A percentile compares a stretch with the other conserved stretches of the same genome.
Evolutionary conservation across 2,797 vertebrate genomes (phyloP).

Genomic region (Amblyopsis hoosieri): DNA sequence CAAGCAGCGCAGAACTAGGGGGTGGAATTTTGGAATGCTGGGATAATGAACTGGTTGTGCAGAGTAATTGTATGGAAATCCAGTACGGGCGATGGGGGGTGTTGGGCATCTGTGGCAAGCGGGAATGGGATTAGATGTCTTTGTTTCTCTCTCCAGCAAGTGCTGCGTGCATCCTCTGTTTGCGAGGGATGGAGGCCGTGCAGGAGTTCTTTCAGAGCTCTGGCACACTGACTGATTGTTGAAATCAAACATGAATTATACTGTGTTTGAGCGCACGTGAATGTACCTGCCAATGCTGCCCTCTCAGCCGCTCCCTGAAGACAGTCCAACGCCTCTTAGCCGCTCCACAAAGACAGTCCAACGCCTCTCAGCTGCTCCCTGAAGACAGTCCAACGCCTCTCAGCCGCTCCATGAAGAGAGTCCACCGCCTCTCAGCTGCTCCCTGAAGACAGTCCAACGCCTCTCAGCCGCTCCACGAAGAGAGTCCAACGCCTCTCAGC

Average conservation of each 20-base stretch:
- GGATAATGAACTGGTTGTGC: constrained; percentile 43
- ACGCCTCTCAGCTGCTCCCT: no score
- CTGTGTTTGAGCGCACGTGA: constrained; percentile 56
- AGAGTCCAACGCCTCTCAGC: no score
- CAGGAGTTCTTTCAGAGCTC: constrained; percentile 47
- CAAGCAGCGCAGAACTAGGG: constrained; percentile 26
- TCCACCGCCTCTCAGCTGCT: no score
- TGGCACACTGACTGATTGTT: constrained; percentile 54
- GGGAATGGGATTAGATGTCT: constrained; percentile 52
- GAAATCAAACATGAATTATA: constrained; percentile 73
- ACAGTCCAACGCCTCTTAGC: constrained; percentile 3
- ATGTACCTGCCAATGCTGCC: constrained; percentile 5
- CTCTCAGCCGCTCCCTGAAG: no score
- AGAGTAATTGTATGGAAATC: constrained; percentile 52
- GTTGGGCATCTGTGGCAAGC: constrained; percentile 44
- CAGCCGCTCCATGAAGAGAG: no score
- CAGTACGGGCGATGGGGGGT: constrained; percentile 24
- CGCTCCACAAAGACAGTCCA: constrained; percentile 9
- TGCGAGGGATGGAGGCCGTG: constrained; percentile 42
- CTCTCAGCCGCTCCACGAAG: constrained; percentile 9
- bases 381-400: no score
- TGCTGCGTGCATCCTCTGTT: constrained; percentile 47
- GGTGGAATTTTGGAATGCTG: constrained; percentile 41
- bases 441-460: constrained; percentile 1
- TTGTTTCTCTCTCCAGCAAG: constrained; percentile 60